Base-by-base conservation (phyloP, 1,140 invertebrate species). In the Drosophila nebulosa region DNA sequence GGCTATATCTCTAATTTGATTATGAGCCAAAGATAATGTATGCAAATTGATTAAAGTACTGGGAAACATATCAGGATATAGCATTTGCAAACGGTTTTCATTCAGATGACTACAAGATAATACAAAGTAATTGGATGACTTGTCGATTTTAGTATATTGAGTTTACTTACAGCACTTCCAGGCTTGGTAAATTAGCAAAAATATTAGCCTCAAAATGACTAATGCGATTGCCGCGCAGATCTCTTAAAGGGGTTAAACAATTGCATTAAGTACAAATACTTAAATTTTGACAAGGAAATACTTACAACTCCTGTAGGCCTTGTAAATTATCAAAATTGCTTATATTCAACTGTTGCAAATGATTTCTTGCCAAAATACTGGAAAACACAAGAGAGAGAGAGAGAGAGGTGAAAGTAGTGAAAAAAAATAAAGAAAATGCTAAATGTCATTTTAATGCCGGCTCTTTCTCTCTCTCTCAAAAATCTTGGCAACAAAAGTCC, bases 131-230 rank as follows among this genome's bases (percentile, higher is more conserved):
- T 18, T 42, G 0, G 6, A 18, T 27, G 27, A 27, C 9, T 7
- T 4, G 9, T 4, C 6, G 24, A 9, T 7, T 27, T 6, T 27
- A n/a, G n/a, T n/a, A n/a, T n/a, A n/a, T n/a, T n/a, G 30, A 32
- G n/a, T 2, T 5, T 50, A 91, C 92, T 92, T 91, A 92, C 92
- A 92, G 75, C 12, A 85, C 73, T 74, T 80, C 78, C 58, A 92
- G 69, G 22, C 63, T 90, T 9, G 59, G 52, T 16, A 92, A 70
- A 6, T 74, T 46, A 2, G 62, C 60, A 63, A 92, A 92, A 9
- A 91, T 78, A 3, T 67, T 32, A 1, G 81, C 68, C 7, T 81
- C 70, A 21, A 91, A 86, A 56, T 74, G 79, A 6, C 63, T 74
- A 22, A 92, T 83, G 36, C 74, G 72, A 84, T 92, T 92, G 57